Conservation (phyloP, 2,797 vertebrate species). For the Gymnoscopelus microlampas region DNA sequence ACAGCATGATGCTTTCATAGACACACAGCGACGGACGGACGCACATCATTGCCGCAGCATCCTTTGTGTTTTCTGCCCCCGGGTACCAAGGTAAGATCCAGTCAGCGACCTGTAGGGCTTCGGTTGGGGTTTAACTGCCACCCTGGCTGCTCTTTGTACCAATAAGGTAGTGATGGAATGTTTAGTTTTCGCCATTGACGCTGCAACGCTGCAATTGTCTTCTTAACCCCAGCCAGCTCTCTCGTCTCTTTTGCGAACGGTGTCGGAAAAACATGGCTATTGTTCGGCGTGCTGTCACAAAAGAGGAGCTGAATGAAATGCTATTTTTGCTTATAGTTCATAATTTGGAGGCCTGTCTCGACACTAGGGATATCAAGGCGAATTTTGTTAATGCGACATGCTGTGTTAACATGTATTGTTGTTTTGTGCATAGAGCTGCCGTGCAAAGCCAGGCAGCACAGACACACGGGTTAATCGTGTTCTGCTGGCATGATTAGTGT, state of each 20-base stretch:
- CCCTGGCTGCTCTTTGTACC: background rate
- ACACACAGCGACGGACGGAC: slow-evolving; percentile 60
- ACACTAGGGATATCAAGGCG: background rate
- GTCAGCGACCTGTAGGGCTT: background rate
- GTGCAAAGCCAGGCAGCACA: background rate
- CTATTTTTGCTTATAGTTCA: too few relatives aligned
- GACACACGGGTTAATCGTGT: background rate
- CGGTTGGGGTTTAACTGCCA: too few relatives aligned
- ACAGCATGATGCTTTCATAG: slow-evolving; percentile 67
- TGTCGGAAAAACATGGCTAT: slow-evolving; percentile 50
- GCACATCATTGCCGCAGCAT: slow-evolving; percentile 60
- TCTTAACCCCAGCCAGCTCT: too few relatives aligned
- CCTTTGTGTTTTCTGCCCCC: slow-evolving; percentile 63
- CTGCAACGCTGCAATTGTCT: too few relatives aligned
- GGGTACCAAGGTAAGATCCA: slow-evolving; percentile 49
- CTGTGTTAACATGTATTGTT: background rate
- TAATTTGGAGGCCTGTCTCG: too few relatives aligned
- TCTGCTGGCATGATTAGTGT: slow-evolving; percentile 6
- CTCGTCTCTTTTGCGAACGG: slow-evolving; percentile 8
- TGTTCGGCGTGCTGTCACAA: slow-evolving; percentile 50
- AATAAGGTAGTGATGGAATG: background rate
- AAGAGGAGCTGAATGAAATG: background rate
- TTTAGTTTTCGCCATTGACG: background rate
- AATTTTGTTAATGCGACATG: background rate
- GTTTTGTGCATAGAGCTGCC: background rate